phyloP scores from a whole-genome alignment of 2,113 vertebrate genomes.

The Motacilla tschutschensis region DNA sequence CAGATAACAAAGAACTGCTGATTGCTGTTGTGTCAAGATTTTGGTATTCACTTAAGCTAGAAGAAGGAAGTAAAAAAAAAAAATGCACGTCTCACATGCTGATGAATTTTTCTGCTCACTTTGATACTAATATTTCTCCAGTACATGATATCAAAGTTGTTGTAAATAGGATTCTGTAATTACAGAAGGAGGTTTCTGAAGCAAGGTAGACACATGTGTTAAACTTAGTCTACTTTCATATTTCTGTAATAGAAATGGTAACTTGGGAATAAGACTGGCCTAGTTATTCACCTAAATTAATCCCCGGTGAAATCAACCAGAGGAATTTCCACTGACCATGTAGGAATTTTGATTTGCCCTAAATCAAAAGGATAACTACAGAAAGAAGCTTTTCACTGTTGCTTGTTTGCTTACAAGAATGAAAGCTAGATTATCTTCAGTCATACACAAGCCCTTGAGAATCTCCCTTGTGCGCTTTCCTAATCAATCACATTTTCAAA shows the following conservation, averaged over 20 bases:
- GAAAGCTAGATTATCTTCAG: background rate
- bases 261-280: background rate
- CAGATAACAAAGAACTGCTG: background rate
- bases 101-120: background rate
- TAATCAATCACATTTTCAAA: background rate
- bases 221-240: background rate
- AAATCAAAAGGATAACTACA: background rate
- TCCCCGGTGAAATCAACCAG: background rate
- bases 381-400: background rate
- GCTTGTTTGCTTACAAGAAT: background rate
- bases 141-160: background rate
- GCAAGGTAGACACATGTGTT: background rate
- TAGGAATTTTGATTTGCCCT: background rate
- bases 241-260: background rate
- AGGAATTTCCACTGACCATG: background rate
- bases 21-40: background rate
- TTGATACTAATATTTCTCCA: background rate
- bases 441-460: background rate
- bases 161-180: conserved; percentile 1
- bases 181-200: background rate
- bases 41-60: background rate
- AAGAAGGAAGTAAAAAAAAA: background rate
- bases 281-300: background rate
- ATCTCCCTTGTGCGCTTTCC: accelerated
- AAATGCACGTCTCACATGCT: accelerated